phyloP scores from a whole-genome alignment of 2,797 vertebrate genomes.

The Poeciliopsis presidionis region DNA sequence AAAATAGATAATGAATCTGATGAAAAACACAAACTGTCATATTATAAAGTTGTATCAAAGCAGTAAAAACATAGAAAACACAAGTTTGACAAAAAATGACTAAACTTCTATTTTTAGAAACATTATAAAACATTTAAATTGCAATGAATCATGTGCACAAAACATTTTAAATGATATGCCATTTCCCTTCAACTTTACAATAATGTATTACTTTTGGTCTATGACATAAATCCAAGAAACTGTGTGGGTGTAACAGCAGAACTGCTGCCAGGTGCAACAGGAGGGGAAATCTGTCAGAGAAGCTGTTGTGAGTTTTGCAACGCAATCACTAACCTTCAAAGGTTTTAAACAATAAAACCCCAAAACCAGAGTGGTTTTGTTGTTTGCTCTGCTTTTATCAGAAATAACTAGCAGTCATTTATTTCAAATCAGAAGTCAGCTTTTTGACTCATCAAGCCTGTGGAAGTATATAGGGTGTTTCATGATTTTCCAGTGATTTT shows the following conservation, averaged over 20 bases:
- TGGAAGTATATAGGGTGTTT: not conserved
- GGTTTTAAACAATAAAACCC: not conserved
- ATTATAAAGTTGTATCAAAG: not conserved
- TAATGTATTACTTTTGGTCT: not conserved
- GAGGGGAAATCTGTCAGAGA: not conserved
- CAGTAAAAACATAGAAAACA: not conserved
- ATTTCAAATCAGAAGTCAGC: not conserved
- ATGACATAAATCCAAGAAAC: not conserved
- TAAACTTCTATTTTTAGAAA: not conserved
- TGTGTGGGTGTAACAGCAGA: not conserved
- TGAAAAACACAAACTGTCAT: not conserved
- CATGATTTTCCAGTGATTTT: slow-evolving; percentile 7
- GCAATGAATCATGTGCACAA: not conserved
- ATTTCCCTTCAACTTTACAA: not conserved
- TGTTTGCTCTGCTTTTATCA: not conserved
- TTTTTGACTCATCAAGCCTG: not conserved
- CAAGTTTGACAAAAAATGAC: not conserved
- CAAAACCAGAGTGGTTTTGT: not conserved
- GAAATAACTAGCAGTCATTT: not conserved
- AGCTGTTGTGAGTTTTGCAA: not conserved
- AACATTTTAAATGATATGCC: not conserved
- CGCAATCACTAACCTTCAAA: not conserved
- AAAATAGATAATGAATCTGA: not conserved
- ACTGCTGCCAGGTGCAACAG: not conserved
- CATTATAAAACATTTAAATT: not conserved